Base-by-base conservation (phyloP, 30 jellyfish, hydroid and myxozoan species). In the Aurelia aurita region DNA sequence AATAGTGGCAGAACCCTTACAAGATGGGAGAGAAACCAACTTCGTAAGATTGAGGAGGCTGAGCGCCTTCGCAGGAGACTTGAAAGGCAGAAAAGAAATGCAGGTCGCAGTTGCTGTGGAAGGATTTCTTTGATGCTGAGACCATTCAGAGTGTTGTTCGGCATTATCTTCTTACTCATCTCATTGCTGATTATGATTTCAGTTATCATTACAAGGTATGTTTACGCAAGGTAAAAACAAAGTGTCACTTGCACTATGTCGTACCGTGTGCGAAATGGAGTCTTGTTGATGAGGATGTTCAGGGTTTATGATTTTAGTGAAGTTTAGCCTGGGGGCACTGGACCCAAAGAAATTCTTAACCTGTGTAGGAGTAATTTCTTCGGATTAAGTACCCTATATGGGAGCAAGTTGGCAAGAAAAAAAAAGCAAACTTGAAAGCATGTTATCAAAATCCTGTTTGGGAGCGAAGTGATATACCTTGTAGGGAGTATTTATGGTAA, bases 1-100 rank as follows among this genome's bases (percentile, higher is more conserved):
- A 93, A 84, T 65, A 93, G 97, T 20, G 97, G 97, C 34, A 95
- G 94, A 25, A 54, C 34, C 51, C 91, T 91, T 45, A 84, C 98
- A 7, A 72, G 98, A 68, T 91, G 86, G 87, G 98, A 93, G 82
- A 77, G 94, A 23, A 93, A 87, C 64, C 96, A 86, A 69, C 74
- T 93, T 67, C 75, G 89, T n/a, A 75, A 91, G 61, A 74, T 93
- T 62, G 98, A 93, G 79, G 89, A 87, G 63, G 92, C 82, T 15
- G 98, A 93, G 64, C 87, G 92, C 13, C 79, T 93, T 66, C 84
- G 85, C 31, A 84, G 92, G 79, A 85, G 98, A 23, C 70, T 87
- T 57, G 96, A 93, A 16, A 80, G 97, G 3, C 91, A 74, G 76
- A 80, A 74, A 80, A 54, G 45, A 32, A 58, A 49, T 21, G 27